Conservation (phyloP, 35 echinoderm and acorn worm genomes). For the Anneissia japonica region DNA sequence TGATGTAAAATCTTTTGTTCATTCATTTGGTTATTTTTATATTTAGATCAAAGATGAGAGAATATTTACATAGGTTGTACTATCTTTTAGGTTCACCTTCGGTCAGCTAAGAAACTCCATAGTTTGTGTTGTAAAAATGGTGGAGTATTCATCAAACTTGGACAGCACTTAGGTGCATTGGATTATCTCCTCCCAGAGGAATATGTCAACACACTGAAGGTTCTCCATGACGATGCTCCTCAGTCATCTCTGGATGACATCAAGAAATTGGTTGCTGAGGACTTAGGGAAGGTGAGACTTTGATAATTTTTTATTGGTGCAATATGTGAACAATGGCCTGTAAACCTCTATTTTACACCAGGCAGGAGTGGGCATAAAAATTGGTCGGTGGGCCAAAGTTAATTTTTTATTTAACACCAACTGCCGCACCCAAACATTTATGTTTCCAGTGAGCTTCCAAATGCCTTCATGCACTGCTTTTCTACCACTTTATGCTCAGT, state of each 20-base stretch:
- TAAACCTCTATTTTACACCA: no score
- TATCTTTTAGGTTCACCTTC: conserved; percentile 55
- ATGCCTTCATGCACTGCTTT: no score
- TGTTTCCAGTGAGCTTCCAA: no score
- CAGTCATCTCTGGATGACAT: conserved; percentile 63
- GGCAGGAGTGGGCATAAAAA: no score
- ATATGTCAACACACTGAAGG: conserved; percentile 90
- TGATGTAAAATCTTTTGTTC: not conserved
- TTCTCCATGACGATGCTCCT: conserved; percentile 83
- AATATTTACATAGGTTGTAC: not conserved
- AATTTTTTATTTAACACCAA: no score
- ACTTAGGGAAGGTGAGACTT: conserved; percentile 15
- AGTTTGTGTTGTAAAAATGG: conserved; percentile 82
- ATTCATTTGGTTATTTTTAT: not conserved
- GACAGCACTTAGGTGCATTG: conserved; percentile 87
- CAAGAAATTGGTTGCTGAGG: conserved; percentile 65
- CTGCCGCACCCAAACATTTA: no score
- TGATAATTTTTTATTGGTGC: no score
- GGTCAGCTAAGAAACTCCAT: conserved; percentile 67
- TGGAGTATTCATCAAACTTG: conserved; percentile 91
- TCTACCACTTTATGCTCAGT: no score
- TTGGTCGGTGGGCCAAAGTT: no score
- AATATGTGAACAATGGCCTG: no score
- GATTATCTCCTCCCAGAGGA: conserved; percentile 88
- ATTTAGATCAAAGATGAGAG: not conserved